Conservation (phyloP, 2,113 vertebrate species). For the Haemorhous mexicanus region DNA sequence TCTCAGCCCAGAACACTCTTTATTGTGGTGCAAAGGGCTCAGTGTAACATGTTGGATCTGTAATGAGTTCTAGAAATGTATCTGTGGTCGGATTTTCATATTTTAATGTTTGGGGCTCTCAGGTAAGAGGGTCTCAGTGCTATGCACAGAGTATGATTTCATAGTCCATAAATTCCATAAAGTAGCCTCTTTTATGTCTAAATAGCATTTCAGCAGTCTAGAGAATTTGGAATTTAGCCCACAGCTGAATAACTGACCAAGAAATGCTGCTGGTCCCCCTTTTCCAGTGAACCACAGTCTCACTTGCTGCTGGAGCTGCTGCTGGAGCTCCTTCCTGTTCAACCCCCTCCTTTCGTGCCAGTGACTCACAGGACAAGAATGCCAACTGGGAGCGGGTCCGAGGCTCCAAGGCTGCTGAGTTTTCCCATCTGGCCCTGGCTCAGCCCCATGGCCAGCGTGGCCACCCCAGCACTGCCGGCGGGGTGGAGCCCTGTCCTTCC, state of each 20-base stretch:
- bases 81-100: neutral
- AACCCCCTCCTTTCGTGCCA: neutral
- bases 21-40: neutral
- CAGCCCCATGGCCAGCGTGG: neutral
- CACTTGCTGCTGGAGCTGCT: neutral
- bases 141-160: neutral
- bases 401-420: neutral
- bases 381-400: neutral
- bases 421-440: neutral
- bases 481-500: neutral
- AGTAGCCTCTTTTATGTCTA: neutral
- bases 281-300: neutral
- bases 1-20: neutral
- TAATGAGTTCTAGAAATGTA: neutral
- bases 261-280: neutral
- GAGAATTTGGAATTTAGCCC: neutral
- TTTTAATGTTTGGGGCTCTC: neutral
- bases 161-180: neutral
- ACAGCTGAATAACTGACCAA: neutral
- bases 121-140: neutral
- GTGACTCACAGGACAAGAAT: slow-evolving; percentile 35
- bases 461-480: neutral
- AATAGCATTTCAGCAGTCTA: neutral
- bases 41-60: neutral
- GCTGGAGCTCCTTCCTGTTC: neutral